Percentiles rank a stretch among this genome's conserved stretches.
Evolutionary conservation across 92 coral and sea anemone species (phyloP).

Genomic region (Bergia puertoricense): DNA sequence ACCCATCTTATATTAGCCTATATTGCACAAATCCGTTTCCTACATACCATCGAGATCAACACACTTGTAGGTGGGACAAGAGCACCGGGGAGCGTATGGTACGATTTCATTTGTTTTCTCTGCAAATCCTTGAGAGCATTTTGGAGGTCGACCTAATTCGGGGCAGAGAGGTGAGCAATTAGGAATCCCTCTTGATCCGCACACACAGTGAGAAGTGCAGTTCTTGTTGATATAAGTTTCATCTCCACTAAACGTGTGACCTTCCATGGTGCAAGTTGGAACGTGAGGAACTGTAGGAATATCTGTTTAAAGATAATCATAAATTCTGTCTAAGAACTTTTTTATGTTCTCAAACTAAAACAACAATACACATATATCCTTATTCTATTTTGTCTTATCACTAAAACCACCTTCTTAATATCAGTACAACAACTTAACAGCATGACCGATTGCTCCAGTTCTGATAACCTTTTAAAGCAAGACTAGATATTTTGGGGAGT

Average conservation of each 20-base stretch:
- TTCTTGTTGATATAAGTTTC: conserved; percentile 46
- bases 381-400: too few relatives aligned
- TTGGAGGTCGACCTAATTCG: neutral
- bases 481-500: too few relatives aligned
- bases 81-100: conserved; percentile 51
- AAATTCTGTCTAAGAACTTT: neutral
- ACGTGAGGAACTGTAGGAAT: neutral
- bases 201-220: conserved; percentile 54
- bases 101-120: conserved; percentile 30
- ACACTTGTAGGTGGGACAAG: conserved; percentile 47
- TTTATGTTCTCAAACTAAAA: conserved; percentile 1
- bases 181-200: conserved; percentile 43
- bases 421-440: too few relatives aligned
- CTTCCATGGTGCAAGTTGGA: conserved; percentile 40
- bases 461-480: too few relatives aligned
- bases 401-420: neutral
- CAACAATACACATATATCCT: neutral
- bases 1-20: neutral
- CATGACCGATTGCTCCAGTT: too few relatives aligned
- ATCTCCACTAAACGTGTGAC: conserved; percentile 44
- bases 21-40: neutral
- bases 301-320: neutral
- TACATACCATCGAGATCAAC: conserved; percentile 49
- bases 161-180: conserved; percentile 57
- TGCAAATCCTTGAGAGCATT: conserved; percentile 36